Conservation (phyloP, 2,888 invertebrate species). For the Hypercompe scribonia region DNA sequence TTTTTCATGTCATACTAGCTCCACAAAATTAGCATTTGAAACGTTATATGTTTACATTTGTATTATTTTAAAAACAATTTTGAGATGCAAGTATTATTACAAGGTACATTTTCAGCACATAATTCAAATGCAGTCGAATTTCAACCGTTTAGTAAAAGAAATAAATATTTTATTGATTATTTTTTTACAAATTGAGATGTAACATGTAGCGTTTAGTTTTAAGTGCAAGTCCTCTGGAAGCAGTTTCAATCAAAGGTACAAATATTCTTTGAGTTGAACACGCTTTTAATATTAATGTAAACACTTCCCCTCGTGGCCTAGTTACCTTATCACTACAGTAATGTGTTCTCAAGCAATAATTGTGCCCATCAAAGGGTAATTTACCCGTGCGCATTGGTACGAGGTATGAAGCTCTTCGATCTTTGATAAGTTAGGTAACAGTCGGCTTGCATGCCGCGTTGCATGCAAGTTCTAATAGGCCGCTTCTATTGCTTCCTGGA, state of each 20-base stretch:
- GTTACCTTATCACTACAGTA: conserved; percentile 40
- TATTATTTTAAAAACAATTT: too few relatives aligned
- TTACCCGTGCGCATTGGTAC: conserved; percentile 53
- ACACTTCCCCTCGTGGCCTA: conserved; percentile 16
- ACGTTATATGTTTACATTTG: too few relatives aligned
- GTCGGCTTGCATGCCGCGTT: conserved; percentile 68
- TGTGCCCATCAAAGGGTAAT: conserved; percentile 59
- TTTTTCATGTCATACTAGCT: neutral
- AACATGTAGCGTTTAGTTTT: neutral
- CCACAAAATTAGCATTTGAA: neutral
- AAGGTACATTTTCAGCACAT: too few relatives aligned
- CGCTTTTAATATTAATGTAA: conserved; percentile 6
- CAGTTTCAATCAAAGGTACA: neutral
- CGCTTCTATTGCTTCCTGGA: conserved; percentile 57
- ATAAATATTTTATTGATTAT: neutral
- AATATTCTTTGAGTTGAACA: neutral
- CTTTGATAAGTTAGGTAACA: conserved; percentile 69
- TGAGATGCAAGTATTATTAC: too few relatives aligned
- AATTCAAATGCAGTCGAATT: too few relatives aligned
- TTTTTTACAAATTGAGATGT: neutral
- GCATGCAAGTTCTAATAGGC: conserved; percentile 61
- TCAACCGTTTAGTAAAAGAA: too few relatives aligned
- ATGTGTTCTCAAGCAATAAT: conserved; percentile 50
- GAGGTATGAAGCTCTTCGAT: conserved; percentile 63
- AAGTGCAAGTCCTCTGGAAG: neutral